Evolutionary conservation across 2,113 vertebrate genomes (phyloP).

Genomic region (human): GRCh38 chr11:129740001-129740500

Average conservation of each 20-base stretch:
- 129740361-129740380: neutral
- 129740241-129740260: neutral
- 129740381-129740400: neutral
- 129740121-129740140: neutral
- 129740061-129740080: neutral
- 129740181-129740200: neutral
- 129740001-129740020: neutral
- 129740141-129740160: neutral
- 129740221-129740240: neutral
- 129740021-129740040: neutral
- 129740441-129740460: neutral
- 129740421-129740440: neutral
- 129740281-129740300: neutral
- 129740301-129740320: neutral
- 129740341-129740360: neutral
- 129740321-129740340: neutral
- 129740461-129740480: neutral
- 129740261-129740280: neutral
- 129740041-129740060: neutral
- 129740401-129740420: neutral
- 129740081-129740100: neutral
- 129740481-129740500: neutral
- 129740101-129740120: neutral
- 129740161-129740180: neutral
- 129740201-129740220: neutral